Conservation (phyloP, 2,888 invertebrate species). For the Platerodrilus igneus region DNA sequence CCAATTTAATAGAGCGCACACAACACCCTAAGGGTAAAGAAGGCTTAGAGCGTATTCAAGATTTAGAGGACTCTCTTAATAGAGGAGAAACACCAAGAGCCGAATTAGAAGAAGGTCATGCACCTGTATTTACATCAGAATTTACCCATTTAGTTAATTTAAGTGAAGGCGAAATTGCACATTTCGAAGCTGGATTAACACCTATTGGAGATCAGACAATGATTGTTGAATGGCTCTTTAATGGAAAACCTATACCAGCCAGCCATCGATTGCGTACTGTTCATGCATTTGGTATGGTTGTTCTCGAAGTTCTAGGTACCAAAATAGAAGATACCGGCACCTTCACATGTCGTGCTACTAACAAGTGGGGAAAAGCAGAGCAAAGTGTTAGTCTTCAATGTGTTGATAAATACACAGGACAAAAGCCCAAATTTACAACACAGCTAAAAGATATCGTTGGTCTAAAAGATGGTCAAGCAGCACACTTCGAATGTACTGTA, state of each 20-base stretch:
- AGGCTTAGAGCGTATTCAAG: constrained; percentile 86
- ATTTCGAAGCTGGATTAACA: constrained; percentile 93
- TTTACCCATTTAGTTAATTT: constrained; percentile 78
- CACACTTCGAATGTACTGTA: constrained; percentile 92
- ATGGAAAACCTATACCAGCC: constrained; percentile 82
- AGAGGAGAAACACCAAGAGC: constrained; percentile 63
- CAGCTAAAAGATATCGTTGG: constrained; percentile 80
- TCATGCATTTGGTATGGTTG: constrained; percentile 96
- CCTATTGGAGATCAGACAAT: constrained; percentile 92
- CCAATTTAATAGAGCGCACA: constrained; percentile 78
- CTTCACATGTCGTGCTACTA: constrained; percentile 84
- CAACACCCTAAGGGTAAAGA: constrained; percentile 95
- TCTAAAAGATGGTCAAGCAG: constrained; percentile 87
- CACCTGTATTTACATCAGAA: constrained; percentile 84
- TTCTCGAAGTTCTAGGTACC: constrained; percentile 91
- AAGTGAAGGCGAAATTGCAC: constrained; percentile 93
- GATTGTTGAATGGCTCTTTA: constrained; percentile 95
- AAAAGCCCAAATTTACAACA: constrained; percentile 83
- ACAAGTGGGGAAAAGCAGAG: constrained; percentile 84
- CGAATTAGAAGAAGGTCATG: constrained; percentile 74
- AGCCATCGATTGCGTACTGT: constrained; percentile 89
- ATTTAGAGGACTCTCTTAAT: constrained; percentile 80
- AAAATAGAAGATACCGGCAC: constrained; percentile 89
- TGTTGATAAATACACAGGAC: constrained; percentile 78
- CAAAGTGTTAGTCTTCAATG: constrained; percentile 79